Conservation (phyloP, 2,113 vertebrate genomes). For the Andinoacara biseriatus region DNA sequence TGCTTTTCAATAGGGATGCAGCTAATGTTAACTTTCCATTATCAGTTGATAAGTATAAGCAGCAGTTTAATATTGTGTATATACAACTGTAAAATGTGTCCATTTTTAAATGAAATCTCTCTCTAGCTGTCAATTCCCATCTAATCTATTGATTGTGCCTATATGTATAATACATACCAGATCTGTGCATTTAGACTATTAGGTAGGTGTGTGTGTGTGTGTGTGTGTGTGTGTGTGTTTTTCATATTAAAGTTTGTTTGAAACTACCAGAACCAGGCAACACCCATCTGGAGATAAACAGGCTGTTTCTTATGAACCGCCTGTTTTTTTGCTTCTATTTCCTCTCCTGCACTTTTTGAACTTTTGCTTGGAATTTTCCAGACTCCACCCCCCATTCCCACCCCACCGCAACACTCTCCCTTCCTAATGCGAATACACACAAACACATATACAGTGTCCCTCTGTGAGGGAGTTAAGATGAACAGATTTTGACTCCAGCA, state of each 20-base stretch:
- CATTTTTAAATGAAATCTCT: too few species aligned
- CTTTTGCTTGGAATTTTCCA: conserved; percentile 49
- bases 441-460: neutral
- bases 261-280: neutral
- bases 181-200: neutral
- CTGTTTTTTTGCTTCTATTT: conserved; percentile 3
- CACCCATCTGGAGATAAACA: neutral
- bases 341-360: conserved; percentile 38
- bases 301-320: neutral
- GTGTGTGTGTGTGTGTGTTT: neutral
- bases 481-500: conserved; percentile 20
- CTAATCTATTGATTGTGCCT: too few species aligned
- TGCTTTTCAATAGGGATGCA: too few species aligned
- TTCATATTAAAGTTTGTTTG: neutral
- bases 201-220: too few species aligned
- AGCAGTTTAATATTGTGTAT: too few species aligned
- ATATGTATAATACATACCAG: neutral
- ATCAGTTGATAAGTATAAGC: too few species aligned
- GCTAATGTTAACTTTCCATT: too few species aligned
- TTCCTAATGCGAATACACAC: neutral
- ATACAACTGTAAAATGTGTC: too few species aligned
- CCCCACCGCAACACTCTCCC: neutral
- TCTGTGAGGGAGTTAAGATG: neutral
- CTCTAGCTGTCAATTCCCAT: too few species aligned
- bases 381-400: too few species aligned